Base-by-base conservation (phyloP, 2,888 invertebrate genomes). In the Dasysyrphus tricinctus region DNA sequence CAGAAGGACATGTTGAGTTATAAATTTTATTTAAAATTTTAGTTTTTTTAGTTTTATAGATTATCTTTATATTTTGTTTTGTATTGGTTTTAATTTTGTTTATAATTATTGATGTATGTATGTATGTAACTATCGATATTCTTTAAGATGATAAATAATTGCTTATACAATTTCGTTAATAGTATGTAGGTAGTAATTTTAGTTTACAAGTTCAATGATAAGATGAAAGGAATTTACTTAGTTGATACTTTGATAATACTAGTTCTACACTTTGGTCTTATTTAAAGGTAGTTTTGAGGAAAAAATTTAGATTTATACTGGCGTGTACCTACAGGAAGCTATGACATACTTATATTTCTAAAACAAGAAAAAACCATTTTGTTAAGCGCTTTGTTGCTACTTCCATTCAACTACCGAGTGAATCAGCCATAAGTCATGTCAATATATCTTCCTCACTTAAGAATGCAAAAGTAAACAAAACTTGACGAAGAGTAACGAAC, bases 81-180 rank as follows among this genome's bases (percentile, higher is more conserved):
- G 5, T 37, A 37, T 37, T 37, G 37, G 8, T 5, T 29, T 39
- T 19, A 8, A 16, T 57, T 57, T 39, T 12, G 24, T 19, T 9
- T 59, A 24, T 59, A 7, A 34, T 37, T 37, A 37, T 37, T 59
- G 7, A 14, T 61, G 12, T 70, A 63, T n/a, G 24, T 24, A n/a
- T n/a, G n/a, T 24, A 24, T 24, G 24, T 24, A 24, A 3, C 24
- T 24, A 3, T 80, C 80, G 73, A 80, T 85, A 80, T 85, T 80
- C 73, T 69, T 85, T 76, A 77, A 80, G 80, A 61, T 51, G 7
- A 8, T 24, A n/a, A 54, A 29, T 19, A 37, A 49, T 34, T n/a
- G n/a, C n/a, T 49, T 49, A 34, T 7, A 54, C 11, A 54, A 29
- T 37, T 39, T 61, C 24, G 7, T 9, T 14, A 39, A 14, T 24